Evolutionary conservation across 2,888 invertebrate species (phyloP).

Genomic region (Anaspis maculata): DNA sequence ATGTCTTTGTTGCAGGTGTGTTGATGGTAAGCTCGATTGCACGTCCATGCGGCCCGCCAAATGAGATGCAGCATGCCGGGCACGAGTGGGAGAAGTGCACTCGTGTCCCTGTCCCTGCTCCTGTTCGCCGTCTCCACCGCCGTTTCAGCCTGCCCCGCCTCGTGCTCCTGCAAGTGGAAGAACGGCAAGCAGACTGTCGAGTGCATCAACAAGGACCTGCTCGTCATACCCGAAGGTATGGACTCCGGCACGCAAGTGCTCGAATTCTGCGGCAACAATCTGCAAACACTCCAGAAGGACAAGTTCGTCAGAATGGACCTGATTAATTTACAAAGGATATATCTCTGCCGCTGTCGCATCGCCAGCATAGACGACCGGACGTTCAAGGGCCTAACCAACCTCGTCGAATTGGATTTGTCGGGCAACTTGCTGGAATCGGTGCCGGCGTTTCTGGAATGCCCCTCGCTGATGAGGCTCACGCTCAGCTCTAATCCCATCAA

Average conservation of each 20-base stretch:
- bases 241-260: slow-evolving; percentile 81
- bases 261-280: slow-evolving; percentile 75
- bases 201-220: slow-evolving; percentile 70
- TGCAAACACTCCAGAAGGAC: slow-evolving; percentile 69
- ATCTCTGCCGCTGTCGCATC: slow-evolving; percentile 68
- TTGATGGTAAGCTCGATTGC: background rate
- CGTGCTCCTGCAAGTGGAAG: slow-evolving; percentile 87
- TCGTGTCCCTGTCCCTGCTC: slow-evolving; percentile 7
- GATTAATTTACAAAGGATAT: slow-evolving; percentile 81
- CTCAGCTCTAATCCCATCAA: slow-evolving; percentile 77
- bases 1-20: slow-evolving; percentile 1
- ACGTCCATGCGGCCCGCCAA: too few relatives aligned
- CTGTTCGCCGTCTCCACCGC: background rate
- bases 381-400: slow-evolving; percentile 76
- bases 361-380: slow-evolving; percentile 71
- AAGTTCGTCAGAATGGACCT: slow-evolving; percentile 71
- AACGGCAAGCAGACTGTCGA: slow-evolving; percentile 87
- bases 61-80: slow-evolving; percentile 13
- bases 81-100: slow-evolving; percentile 5
- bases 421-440: slow-evolving; percentile 70
- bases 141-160: slow-evolving; percentile 49
- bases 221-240: slow-evolving; percentile 69
- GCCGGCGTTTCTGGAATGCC: slow-evolving; percentile 73
- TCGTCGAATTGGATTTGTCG: slow-evolving; percentile 82
- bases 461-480: slow-evolving; percentile 74